Evolutionary conservation across 1,140 invertebrate genomes (phyloP).

Genomic region (Trypoxylus dichotomus): DNA sequence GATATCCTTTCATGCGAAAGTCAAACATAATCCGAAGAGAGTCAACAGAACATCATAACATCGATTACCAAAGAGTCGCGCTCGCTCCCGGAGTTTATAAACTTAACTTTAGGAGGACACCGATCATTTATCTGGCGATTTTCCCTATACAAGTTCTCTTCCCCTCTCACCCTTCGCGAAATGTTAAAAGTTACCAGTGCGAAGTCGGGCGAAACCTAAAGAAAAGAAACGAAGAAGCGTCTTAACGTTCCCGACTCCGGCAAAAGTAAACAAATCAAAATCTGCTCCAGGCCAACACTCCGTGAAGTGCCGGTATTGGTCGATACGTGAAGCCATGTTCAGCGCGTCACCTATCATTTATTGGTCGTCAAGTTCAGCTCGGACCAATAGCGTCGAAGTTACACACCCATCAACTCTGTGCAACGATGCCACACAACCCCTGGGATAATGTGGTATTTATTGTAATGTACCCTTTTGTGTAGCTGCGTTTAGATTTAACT

Average conservation of each 20-base stretch:
- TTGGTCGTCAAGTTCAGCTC: neutral
- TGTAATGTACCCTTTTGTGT: neutral
- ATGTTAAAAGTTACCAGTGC: no score
- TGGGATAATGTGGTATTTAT: neutral
- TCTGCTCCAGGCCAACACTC: neutral
- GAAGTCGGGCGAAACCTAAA: no score
- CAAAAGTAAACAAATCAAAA: conserved; percentile 21
- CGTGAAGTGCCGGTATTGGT: conserved; percentile 14
- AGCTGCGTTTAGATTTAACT: neutral
- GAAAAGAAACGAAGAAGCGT: neutral
- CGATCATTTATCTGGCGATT: neutral
- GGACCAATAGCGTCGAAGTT: neutral
- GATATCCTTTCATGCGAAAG: neutral
- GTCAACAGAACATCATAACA: conserved; percentile 8
- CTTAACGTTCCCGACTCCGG: neutral
- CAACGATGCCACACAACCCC: neutral
- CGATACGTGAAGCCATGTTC: conserved; percentile 5
- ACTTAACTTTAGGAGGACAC: neutral
- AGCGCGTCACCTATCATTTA: conserved; percentile 9
- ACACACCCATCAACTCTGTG: neutral
- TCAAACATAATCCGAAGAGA: conserved; percentile 2
- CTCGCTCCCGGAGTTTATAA: neutral
- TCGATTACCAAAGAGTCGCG: neutral
- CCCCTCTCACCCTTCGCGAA: no score
- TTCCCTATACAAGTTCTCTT: neutral